These are phyloP conservation scores for Numida meleagris DNA, from an alignment of 2,113 vertebrate genomes.

Conservation along the genomic window DNA sequence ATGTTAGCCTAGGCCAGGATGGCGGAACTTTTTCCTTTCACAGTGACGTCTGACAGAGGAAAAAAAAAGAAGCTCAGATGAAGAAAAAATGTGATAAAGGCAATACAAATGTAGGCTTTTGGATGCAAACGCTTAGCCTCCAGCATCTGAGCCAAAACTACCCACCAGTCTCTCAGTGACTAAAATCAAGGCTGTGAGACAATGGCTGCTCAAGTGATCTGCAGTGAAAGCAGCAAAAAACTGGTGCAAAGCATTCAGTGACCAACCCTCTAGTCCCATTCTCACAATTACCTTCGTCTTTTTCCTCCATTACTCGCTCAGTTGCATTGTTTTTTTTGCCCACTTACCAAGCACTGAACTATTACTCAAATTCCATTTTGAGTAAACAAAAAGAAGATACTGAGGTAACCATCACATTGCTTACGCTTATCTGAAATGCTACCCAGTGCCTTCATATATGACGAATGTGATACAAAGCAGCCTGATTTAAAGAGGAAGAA, in stretches of 20 bases:
- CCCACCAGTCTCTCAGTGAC: neutral
- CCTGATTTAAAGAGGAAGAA: neutral
- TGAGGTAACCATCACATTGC: neutral
- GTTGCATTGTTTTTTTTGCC: neutral
- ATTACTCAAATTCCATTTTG: neutral
- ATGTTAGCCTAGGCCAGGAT: neutral
- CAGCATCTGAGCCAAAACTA: neutral
- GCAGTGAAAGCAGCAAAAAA: neutral
- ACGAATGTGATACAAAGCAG: neutral
- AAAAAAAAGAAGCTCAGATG: neutral
- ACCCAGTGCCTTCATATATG: neutral
- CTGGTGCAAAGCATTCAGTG: neutral
- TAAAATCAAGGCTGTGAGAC: neutral
- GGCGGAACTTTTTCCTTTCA: neutral
- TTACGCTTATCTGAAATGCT: neutral
- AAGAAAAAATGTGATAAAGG: neutral
- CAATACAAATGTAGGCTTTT: neutral
- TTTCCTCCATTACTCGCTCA: neutral
- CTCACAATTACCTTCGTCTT: neutral
- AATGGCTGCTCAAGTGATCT: neutral
- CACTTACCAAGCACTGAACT: neutral
- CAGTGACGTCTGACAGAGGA: neutral
- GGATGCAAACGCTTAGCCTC: neutral
- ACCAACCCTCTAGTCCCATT: neutral
- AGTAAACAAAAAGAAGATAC: neutral